Evolutionary conservation across 1,140 invertebrate species (phyloP), one percentile per base, ranked within the genome.

Genomic region (Cydia amplana): DNA sequence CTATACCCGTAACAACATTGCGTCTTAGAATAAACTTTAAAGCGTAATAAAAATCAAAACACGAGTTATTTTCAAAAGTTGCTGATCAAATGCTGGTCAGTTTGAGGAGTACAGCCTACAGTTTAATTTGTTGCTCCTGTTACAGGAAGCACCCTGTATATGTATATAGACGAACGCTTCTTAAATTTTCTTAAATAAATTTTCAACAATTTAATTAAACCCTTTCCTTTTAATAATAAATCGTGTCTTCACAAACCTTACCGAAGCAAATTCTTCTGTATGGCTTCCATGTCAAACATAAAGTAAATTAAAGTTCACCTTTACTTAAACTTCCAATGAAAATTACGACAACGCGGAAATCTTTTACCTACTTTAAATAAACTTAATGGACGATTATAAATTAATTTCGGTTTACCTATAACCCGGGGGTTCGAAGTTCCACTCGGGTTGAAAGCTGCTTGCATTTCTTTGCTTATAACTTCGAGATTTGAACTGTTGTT

Each of bases 141-240:
- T 82, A 78, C 77, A 74, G 78, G 82, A 28, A 28, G 28, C 32
- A 36, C 36, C 36, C 36, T 40, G 36, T 40, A 0, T 36, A 0
- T 7, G 10, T 7, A 40, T 40, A 7, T 40, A 7, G 36, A 40
- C 10, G 36, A 10, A 40, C 9, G 36, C 9, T 40, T 32, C 5
- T 32, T 32, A 6, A 32, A 32, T 32, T 32, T 32, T 32, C 32
- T 32, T 4, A 32, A 32, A 10, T 40, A 0, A 40, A 40, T 10
- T 40, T 40, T 40, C 36, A 40, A 40, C 36, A 10, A 40, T 49
- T 49, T 49, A 49, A 4, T 49, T 49, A 49, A 46, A 14, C 46
- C 16, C 7, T 49, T 49, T 49, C 12, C 16, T 49, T 9, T 40
- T 40, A 40, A 40, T 40, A 40, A 40, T 40, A 40, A 40, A 40